Base-by-base conservation (phyloP, 2,888 invertebrate genomes). In the Kuschelorhynchus macadamiae region DNA sequence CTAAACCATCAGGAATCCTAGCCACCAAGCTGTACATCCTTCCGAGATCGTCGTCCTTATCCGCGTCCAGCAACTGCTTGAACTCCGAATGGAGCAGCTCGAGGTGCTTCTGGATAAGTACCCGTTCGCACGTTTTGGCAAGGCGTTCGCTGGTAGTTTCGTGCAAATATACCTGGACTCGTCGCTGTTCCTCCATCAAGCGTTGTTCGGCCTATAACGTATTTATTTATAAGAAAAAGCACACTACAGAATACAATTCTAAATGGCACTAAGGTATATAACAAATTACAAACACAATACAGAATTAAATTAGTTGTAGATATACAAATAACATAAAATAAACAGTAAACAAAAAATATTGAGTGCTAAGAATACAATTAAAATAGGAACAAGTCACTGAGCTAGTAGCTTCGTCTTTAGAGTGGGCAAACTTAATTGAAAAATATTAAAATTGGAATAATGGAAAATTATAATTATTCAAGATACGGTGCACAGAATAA, bases 31-130 rank as follows among this genome's bases (percentile, higher is more conserved):
- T 90, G 85, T 95, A 99, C 98, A 99, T 98, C 44, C 98, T 89
- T 0, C 95, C 96, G 17, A 99, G 85, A 86, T 99, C 98, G 9
- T 91, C 90, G 85, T 98, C 95, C 85, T 98, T 97, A 80, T 98
- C 96, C 47, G 94, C 91, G 84, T 97, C 94, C 12, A 99, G 87
- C 2, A 99, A 88, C 87, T 94, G 94, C 84, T 92, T 92, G 84
- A 98, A 98, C 86, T 98, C 98, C 0, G 92, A 88, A 80, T 98
- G 96, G 86, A 98, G 96, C 79, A 96, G 92, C 82, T 97, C 97
- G 76, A 99, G 86, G 81, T 98, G 98, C 81, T 96, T 96, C 84
- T 97, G 94, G 72, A 99, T 99, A 55, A 99, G 88, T 36, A 98
- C 98, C 60, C 92, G 88, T 85, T 99, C 98, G 84, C 97, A 97